Conservation (phyloP, 2,888 invertebrate species). For the Apantesis nais region DNA sequence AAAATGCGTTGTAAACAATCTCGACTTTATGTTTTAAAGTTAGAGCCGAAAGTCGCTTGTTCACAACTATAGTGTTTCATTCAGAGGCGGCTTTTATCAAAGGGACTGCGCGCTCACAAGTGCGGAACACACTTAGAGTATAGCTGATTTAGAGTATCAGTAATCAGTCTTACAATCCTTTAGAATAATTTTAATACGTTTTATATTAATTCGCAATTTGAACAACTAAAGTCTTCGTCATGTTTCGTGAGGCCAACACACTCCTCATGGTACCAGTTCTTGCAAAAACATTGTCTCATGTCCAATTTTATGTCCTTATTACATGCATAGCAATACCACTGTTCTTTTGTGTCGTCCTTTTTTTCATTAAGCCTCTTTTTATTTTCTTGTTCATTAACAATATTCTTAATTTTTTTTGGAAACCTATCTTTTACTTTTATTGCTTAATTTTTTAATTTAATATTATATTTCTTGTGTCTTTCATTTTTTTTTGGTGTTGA, state of each 20-base stretch:
- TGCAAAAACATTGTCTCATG: conserved; percentile 9
- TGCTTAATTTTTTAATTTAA: conserved; percentile 3
- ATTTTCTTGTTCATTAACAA: neutral
- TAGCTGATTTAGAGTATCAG: conserved; percentile 8
- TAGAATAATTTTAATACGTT: conserved; percentile 4
- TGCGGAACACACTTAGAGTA: too few species aligned
- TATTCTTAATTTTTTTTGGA: too few species aligned
- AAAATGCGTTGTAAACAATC: too few species aligned
- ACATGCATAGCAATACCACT: conserved; percentile 10
- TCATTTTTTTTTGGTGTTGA: neutral
- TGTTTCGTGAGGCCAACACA: conserved; percentile 7
- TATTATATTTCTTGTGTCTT: conserved; percentile 7
- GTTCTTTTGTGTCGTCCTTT: conserved; percentile 4
- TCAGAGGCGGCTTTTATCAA: too few species aligned
- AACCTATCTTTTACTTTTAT: conserved; percentile 2
- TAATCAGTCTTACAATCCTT: conserved; percentile 6
- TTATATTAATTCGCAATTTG: conserved; percentile 9
- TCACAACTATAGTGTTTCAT: too few species aligned
- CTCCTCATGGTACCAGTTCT: conserved; percentile 11
- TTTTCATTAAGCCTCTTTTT: conserved; percentile 10
- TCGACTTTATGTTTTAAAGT: too few species aligned
- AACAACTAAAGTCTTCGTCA: conserved; percentile 6
- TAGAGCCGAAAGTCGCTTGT: too few species aligned
- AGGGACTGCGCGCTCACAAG: too few species aligned
- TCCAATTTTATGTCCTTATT: conserved; percentile 1